These are phyloP conservation scores for Falco berigora DNA, from an alignment of 2,797 vertebrate species.

Conservation along the genomic window DNA sequence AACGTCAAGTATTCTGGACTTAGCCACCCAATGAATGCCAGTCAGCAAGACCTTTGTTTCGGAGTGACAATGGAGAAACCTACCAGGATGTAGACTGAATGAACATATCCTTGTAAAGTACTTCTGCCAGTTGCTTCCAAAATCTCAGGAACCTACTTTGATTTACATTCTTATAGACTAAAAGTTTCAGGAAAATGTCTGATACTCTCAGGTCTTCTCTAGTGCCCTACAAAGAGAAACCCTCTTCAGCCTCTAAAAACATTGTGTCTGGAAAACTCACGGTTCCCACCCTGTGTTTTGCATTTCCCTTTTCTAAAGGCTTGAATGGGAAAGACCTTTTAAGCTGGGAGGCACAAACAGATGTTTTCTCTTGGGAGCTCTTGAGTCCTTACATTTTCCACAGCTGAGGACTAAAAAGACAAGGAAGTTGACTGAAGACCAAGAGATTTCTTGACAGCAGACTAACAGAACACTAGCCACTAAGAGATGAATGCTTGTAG, in stretches of 20 bases:
- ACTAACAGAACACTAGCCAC: not conserved
- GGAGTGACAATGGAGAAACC: not conserved
- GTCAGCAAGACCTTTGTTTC: not conserved
- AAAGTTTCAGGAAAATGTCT: not conserved
- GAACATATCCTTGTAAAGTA: not conserved
- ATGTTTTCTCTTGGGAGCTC: not conserved
- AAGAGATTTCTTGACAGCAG: not conserved
- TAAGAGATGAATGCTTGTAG: not conserved
- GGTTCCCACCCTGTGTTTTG: not conserved
- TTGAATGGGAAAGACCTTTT: not conserved
- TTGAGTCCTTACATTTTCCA: not conserved
- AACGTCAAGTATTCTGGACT: not conserved
- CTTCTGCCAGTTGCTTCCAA: not conserved
- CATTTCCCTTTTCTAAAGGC: not conserved
- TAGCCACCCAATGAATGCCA: not conserved
- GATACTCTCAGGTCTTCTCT: not conserved
- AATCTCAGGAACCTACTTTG: not conserved
- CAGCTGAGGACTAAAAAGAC: not conserved
- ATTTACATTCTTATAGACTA: not conserved
- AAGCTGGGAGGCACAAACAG: not conserved
- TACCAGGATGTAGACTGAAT: not conserved
- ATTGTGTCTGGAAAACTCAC: not conserved
- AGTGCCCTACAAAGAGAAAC: not conserved
- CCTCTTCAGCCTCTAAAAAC: not conserved
- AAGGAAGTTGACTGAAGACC: not conserved